Base-by-base conservation (phyloP, 2,797 vertebrate species). In the Schizopygopsis malacanthus region DNA sequence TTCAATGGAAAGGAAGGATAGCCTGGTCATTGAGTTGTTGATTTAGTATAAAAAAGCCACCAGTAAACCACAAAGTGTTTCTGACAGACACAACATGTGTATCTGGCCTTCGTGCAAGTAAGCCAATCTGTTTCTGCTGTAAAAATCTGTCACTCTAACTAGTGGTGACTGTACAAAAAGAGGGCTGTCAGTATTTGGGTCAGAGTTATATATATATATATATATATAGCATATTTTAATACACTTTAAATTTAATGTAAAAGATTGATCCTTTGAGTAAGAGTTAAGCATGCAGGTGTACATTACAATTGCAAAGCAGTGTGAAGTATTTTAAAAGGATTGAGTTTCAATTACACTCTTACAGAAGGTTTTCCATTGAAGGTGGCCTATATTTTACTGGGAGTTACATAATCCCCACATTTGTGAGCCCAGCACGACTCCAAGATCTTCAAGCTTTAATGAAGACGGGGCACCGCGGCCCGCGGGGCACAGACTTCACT, bases 361-460 rank as follows among this genome's bases (percentile, higher is more conserved):
- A 61, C 50, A 52, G n/a, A 59, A 41, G 73, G 41, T 61, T 83
- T 45, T 70, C 28, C 76, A 85, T 22, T 33, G 18, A 79, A n/a
- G 72, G 69, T 86, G 78, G n/a, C 54, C 33, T 33, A 59, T 41
- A 75, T 72, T 80, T 87, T 61, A 83, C 61, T 33, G 59, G 37
- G 69, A 79, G 76, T 76, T 82, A 82, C 22, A 73, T 69, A 89
- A 87, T 85, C 79, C 63, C 77, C 50, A 28, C 69, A 0, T 59
- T 79, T 69, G 67, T 77, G 45, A 79, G 28, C 54, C 59, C 67
- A 52, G 69, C 50, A 50, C 41, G 15, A 5, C 83, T 75, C 43
- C 59, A 43, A 59, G 47, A 78, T 43, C 61, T 84, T 69, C 22
- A 33, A 45, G 47, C 33, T 78, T 84, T 78, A 78, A 84, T 69